Percentiles rank a stretch among this genome's conserved stretches.
These are phyloP conservation scores for Dendropsophus ebraccatus DNA, from an alignment of 2,113 vertebrate genomes.

Conservation along the genomic window DNA sequence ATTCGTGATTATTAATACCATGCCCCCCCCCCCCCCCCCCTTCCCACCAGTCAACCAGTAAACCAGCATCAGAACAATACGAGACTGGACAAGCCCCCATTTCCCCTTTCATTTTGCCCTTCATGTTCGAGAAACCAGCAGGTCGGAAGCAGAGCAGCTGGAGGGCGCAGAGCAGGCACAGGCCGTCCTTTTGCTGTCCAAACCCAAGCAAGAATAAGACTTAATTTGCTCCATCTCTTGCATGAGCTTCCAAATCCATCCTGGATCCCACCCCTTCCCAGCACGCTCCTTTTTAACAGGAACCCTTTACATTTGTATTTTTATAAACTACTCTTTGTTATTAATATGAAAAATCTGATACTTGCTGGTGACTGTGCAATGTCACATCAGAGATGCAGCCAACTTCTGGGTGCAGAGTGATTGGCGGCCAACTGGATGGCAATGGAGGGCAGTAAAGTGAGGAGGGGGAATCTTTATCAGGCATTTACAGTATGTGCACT, in stretches of 20 bases:
- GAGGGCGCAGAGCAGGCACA: slow-evolving; percentile 60
- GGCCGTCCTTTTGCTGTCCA: slow-evolving; percentile 69
- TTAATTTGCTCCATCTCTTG: slow-evolving; percentile 84
- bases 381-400: slow-evolving; percentile 77
- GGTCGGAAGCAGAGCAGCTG: slow-evolving; percentile 64
- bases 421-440: slow-evolving; percentile 17
- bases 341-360: slow-evolving; percentile 74
- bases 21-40: too few relatives aligned
- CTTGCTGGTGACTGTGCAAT: slow-evolving; percentile 78
- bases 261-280: slow-evolving; percentile 79
- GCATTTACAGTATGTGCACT: slow-evolving; percentile 34
- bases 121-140: slow-evolving; percentile 63
- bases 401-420: slow-evolving; percentile 47
- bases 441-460: slow-evolving; percentile 22
- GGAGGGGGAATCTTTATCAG: slow-evolving; percentile 31
- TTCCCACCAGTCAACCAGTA: slow-evolving; percentile 41
- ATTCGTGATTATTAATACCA: slow-evolving; percentile 32
- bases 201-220: slow-evolving; percentile 63
- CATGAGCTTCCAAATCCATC: slow-evolving; percentile 83
- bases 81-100: slow-evolving; percentile 37
- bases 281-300: slow-evolving; percentile 93
- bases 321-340: slow-evolving; percentile 97
- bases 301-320: slow-evolving; percentile 92
- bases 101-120: slow-evolving; percentile 32
- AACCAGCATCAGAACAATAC: slow-evolving; percentile 42